phyloP scores from a whole-genome alignment of 2,113 vertebrate genomes.

The Lepidothrix coronata region DNA sequence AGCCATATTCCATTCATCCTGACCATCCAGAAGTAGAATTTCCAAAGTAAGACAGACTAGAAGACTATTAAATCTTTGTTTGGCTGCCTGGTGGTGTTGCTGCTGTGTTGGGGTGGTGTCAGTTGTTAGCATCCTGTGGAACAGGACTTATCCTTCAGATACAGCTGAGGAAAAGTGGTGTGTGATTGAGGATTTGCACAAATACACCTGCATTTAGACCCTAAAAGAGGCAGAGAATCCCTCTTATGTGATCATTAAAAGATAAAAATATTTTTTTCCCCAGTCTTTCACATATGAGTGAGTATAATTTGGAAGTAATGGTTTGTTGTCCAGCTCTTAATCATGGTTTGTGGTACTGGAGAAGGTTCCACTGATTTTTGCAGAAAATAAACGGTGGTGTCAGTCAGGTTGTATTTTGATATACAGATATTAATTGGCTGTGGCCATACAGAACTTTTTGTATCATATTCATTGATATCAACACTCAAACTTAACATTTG shows the following conservation, averaged over 20 bases:
- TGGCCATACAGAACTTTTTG: not conserved
- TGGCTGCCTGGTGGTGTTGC: fast-evolving
- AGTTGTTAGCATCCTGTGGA: not conserved
- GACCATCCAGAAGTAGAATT: not conserved
- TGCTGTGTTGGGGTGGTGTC: not conserved
- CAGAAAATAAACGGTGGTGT: not conserved
- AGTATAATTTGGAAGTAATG: not conserved
- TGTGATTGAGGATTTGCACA: not conserved
- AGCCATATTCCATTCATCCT: fast-evolving
- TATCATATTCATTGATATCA: fast-evolving
- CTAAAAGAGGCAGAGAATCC: not conserved
- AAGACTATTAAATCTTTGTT: not conserved
- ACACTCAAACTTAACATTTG: not conserved
- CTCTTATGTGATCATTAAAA: not conserved
- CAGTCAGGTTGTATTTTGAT: not conserved
- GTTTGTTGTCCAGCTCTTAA: not conserved
- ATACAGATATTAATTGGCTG: not conserved
- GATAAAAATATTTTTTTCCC: not conserved
- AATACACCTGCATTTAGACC: not conserved
- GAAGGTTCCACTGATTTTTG: not conserved
- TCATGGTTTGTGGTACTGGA: not conserved
- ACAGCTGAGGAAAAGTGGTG: not conserved
- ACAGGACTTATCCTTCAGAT: not conserved
- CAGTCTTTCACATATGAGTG: not conserved
- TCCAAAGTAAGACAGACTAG: not conserved